Percentiles rank a stretch among this genome's conserved stretches.
phyloP scores from a whole-genome alignment of 2,888 invertebrate species.

The Stegana nigrithorax region DNA sequence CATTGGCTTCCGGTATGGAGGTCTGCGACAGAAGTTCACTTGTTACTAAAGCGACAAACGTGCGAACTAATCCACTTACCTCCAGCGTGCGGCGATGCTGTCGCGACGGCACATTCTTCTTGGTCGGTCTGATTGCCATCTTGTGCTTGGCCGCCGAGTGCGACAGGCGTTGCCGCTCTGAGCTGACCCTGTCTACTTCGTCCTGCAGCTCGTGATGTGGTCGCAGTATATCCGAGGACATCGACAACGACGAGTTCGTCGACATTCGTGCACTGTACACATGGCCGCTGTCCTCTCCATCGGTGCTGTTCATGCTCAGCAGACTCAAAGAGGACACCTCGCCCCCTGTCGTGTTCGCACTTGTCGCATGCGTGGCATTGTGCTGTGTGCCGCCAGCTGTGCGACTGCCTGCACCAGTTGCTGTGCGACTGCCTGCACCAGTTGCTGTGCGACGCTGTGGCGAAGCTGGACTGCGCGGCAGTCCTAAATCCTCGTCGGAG shows the following conservation, averaged over 20 bases:
- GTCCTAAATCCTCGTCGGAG: slow-evolving; percentile 80
- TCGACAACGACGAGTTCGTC: slow-evolving; percentile 43
- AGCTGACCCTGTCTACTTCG: slow-evolving; percentile 61
- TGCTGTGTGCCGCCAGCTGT: neutral
- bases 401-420: slow-evolving; percentile 4
- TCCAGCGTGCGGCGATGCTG: slow-evolving; percentile 74
- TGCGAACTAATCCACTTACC: slow-evolving; percentile 58
- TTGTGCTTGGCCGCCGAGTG: slow-evolving; percentile 85
- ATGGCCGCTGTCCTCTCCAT: slow-evolving; percentile 47
- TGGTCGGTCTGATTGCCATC: slow-evolving; percentile 81
- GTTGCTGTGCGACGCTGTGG: slow-evolving; percentile 71
- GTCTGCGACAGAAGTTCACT: slow-evolving; percentile 69
- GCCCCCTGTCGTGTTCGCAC: slow-evolving; percentile 42
- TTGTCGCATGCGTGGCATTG: slow-evolving; percentile 8
- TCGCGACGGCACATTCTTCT: slow-evolving; percentile 80
- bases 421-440: slow-evolving; percentile 30
- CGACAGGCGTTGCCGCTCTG: slow-evolving; percentile 72
- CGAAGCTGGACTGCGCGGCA: slow-evolving; percentile 81
- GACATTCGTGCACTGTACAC: slow-evolving; percentile 41
- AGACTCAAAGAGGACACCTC: slow-evolving; percentile 69
- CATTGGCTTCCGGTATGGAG: slow-evolving; percentile 82
- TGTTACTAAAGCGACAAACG: neutral
- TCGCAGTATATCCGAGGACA: slow-evolving; percentile 48
- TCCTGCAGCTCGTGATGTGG: slow-evolving; percentile 38
- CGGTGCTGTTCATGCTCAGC: slow-evolving; percentile 80